Conservation (phyloP, 2,797 vertebrate genomes). For the Arnoldichthys spilopterus region DNA sequence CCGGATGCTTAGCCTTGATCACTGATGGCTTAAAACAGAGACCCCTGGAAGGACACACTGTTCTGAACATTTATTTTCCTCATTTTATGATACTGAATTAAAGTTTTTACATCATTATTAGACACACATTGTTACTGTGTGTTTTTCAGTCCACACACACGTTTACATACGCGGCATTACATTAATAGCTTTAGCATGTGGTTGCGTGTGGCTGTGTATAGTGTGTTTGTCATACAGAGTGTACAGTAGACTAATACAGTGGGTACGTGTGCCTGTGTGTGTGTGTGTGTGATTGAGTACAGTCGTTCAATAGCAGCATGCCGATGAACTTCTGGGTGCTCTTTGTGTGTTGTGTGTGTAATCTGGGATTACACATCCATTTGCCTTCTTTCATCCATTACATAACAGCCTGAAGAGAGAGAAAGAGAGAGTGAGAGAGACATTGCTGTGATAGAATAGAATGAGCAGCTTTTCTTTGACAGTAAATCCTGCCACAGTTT, state of each 20-base stretch:
- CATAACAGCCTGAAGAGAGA: conserved; percentile 64
- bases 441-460: not conserved
- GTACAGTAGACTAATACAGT: not conserved
- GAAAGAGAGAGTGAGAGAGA: conserved; percentile 35
- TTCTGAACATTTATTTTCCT: no score
- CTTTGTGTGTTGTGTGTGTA: conserved; percentile 68
- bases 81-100: no score
- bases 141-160: no score
- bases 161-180: no score
- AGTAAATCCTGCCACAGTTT: not conserved
- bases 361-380: conserved; percentile 84
- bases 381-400: conserved; percentile 73
- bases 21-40: no score
- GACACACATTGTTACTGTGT: no score
- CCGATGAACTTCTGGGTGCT: conserved; percentile 50
- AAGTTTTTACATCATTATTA: no score
- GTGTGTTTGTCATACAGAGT: not conserved
- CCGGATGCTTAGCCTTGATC: no score
- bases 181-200: no score
- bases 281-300: conserved; percentile 30
- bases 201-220: not conserved
- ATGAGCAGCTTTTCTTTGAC: not conserved
- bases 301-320: conserved; percentile 27
- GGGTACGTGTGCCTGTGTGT: not conserved
- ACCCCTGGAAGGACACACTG: no score